A percentile compares a stretch with the other conserved stretches of the same genome.
Evolutionary conservation across 2,888 invertebrate genomes (phyloP).

Genomic region (Chalcis sispes): DNA sequence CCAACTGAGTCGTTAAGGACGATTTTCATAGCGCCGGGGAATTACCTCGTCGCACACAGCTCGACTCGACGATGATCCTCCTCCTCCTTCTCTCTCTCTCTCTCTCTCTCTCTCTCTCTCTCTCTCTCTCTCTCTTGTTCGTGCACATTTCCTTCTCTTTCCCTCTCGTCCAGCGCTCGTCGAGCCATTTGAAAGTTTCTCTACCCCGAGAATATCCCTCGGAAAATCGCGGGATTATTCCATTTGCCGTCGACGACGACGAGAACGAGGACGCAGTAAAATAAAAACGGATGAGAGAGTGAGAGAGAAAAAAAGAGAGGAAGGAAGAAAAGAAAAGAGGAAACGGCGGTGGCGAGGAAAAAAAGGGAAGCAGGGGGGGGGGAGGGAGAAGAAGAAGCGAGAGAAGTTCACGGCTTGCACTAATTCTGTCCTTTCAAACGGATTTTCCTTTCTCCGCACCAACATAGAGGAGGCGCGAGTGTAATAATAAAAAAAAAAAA

Average conservation of each 20-base stretch:
- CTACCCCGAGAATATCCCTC: slow-evolving; percentile 42
- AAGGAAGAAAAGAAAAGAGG: slow-evolving; percentile 25
- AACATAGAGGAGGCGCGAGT: too few species aligned
- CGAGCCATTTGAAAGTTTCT: slow-evolving; percentile 14
- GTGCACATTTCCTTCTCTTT: slow-evolving; percentile 26
- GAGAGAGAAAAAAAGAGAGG: not conserved
- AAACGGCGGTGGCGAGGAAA: not conserved
- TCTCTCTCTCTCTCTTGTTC: slow-evolving; percentile 5
- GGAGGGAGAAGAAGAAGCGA: not conserved
- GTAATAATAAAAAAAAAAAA: slow-evolving; percentile 52
- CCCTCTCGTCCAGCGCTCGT: not conserved
- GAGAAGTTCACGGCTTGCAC: slow-evolving; percentile 48
- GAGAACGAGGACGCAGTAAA: slow-evolving; percentile 17
- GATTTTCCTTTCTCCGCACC: slow-evolving; percentile 38
- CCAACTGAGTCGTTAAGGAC: slow-evolving; percentile 59
- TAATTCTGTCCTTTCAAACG: slow-evolving; percentile 54
- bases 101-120: slow-evolving; percentile 4
- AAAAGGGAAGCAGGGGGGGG: too few species aligned
- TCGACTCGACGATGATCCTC: slow-evolving; percentile 48
- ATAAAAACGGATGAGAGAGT: slow-evolving; percentile 17
- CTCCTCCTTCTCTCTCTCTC: slow-evolving; percentile 5
- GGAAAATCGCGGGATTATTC: slow-evolving; percentile 59
- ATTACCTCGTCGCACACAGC: slow-evolving; percentile 56
- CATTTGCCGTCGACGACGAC: slow-evolving; percentile 48
- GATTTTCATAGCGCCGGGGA: slow-evolving; percentile 61